Base-by-base conservation (phyloP, 2,797 vertebrate species). In the Melanotaenia trifasciata region DNA sequence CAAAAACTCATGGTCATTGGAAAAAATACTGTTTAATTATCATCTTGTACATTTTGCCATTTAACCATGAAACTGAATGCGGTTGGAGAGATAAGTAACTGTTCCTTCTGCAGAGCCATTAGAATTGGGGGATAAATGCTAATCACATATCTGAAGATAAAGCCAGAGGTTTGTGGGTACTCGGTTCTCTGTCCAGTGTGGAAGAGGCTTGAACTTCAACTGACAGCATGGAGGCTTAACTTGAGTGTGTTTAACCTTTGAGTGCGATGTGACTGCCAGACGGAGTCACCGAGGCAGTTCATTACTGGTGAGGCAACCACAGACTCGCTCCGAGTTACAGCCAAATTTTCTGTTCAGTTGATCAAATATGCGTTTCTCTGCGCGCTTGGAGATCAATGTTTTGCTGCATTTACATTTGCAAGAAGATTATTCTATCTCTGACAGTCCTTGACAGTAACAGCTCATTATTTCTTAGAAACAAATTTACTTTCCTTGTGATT, bases 81-180 rank as follows among this genome's bases (percentile, higher is more conserved):
- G 33, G 65, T 40, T 67, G n/a, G 54, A 22, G 28, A 43, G 43
- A 58, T 47, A 57, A 68, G 47, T 20, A 51, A 32, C 11, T 30
- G 36, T 60, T 58, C 24, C 16, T 6, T 1, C 45, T 36, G 45
- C 58, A 50, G 40, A 43, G 67, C 51, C 57, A 35, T 69, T 43
- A 51, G 43, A 60, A 51, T 58, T 51, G 5, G n/a, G 43, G 50
- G 58, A 69, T 69, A 11, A 36, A 60, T 60, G 67, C 45, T 59
- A 69, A 60, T 58, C 24, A 12, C 40, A 35, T 33, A 26, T 57
- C 36, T 40, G 51, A 36, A 57, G 51, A 56, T 10, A 13, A 35
- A 57, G 51, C 51, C 66, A 68, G 66, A 58, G 66, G 56, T 68
- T 26, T 28, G 40, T 68, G 33, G 58, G 16, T 61, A 20, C 40